Percentiles rank a stretch among this genome's conserved stretches.
These are phyloP conservation scores for Masticophis lateralis DNA, from an alignment of 2,797 vertebrate species.

Conservation along the genomic window DNA sequence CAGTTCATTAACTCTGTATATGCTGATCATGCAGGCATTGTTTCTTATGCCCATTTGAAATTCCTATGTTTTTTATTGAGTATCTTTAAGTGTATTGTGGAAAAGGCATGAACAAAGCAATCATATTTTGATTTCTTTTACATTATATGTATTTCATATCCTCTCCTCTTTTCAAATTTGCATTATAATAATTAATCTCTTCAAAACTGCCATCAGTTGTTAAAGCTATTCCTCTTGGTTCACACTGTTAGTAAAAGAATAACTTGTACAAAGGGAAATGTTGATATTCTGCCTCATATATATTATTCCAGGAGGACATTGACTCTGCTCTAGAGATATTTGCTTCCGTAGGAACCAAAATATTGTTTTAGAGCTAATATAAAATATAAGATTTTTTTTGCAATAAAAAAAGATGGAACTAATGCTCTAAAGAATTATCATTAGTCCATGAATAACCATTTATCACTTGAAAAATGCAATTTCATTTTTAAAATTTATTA, in stretches of 20 bases:
- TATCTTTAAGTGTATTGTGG: background rate
- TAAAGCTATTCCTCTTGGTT: background rate
- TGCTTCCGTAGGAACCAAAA: background rate
- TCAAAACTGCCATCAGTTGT: background rate
- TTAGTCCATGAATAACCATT: slow-evolving; percentile 7
- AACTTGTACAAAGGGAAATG: background rate
- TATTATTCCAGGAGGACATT: background rate
- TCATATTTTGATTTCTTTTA: background rate
- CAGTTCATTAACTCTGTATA: background rate
- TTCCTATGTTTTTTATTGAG: background rate
- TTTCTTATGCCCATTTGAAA: background rate
- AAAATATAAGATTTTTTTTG: background rate
- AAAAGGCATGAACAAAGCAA: background rate
- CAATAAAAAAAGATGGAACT: background rate
- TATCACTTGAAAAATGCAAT: slow-evolving; percentile 17
- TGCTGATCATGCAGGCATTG: background rate
- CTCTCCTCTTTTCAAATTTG: background rate
- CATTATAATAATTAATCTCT: background rate
- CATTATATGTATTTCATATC: background rate
- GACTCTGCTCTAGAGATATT: background rate
- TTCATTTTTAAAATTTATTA: background rate
- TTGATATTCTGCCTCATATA: background rate
- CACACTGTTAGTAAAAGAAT: background rate
- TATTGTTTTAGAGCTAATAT: slow-evolving; percentile 7
- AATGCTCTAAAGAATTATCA: slow-evolving; percentile 25